These are phyloP conservation scores for Podocnemis expansa DNA, from an alignment of 2,113 vertebrate species.

Conservation along the genomic window DNA sequence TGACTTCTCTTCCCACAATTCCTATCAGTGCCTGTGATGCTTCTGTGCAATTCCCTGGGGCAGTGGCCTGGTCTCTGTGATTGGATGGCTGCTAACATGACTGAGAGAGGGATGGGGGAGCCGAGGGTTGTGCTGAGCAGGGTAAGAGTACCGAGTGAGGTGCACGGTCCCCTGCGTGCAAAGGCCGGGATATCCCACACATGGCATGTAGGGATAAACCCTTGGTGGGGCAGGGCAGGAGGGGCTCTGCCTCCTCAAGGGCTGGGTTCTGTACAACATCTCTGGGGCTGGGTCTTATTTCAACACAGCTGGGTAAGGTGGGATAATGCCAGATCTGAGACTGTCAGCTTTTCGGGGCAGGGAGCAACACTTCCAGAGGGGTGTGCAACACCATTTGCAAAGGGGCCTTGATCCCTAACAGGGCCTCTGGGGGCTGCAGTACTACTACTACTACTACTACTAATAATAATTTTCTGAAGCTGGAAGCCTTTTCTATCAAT, in stretches of 20 bases:
- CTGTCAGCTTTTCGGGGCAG: not conserved
- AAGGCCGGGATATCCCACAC: not conserved
- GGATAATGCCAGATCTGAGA: not conserved
- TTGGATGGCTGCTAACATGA: fast-evolving
- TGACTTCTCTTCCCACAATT: not conserved
- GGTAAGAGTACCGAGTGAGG: not conserved
- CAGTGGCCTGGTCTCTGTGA: not conserved
- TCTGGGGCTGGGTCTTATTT: not conserved
- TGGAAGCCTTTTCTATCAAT: too few relatives aligned
- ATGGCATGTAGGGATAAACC: not conserved
- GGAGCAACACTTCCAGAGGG: not conserved
- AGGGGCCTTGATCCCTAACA: not conserved
- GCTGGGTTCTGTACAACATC: not conserved
- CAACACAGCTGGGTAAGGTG: not conserved
- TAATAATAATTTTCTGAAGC: not conserved
- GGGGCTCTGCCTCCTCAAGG: not conserved
- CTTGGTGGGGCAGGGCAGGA: not conserved
- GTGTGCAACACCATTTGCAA: not conserved
- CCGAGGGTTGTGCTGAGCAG: not conserved
- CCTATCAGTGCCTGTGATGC: not conserved
- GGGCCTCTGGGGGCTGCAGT: not conserved
- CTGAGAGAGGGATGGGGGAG: not conserved
- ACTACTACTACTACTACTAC: not conserved
- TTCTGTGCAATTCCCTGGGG: not conserved
- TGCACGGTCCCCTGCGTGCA: not conserved